phyloP scores from a whole-genome alignment of 2,797 vertebrate genomes.

The Ibycter americanus region DNA sequence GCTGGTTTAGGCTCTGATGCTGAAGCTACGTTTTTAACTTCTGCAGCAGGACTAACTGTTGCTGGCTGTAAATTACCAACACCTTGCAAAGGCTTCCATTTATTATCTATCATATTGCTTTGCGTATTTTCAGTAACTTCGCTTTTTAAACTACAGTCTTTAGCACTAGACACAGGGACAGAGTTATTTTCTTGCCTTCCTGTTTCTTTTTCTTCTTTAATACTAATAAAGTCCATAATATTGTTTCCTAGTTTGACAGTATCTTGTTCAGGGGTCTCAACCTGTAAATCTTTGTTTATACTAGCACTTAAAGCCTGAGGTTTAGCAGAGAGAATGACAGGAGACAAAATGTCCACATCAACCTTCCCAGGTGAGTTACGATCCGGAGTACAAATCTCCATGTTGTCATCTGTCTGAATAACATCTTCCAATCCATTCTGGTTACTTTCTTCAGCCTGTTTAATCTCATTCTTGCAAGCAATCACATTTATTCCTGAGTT shows the following conservation, averaged over 20 bases:
- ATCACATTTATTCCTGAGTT: constrained; percentile 52
- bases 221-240: neutral
- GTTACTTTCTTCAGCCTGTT: constrained; percentile 37
- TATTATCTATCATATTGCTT: constrained; percentile 75
- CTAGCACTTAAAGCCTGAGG: neutral
- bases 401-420: constrained; percentile 82
- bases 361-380: constrained; percentile 72
- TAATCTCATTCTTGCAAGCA: constrained; percentile 38
- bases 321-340: constrained; percentile 4
- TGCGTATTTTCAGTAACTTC: constrained; percentile 41
- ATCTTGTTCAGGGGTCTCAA: constrained; percentile 20
- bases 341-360: constrained; percentile 59
- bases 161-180: neutral
- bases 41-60: neutral
- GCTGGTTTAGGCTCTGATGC: constrained; percentile 77
- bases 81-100: constrained; percentile 94
- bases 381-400: constrained; percentile 91
- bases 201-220: constrained; percentile 6
- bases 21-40: constrained; percentile 56
- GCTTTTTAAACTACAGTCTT: constrained; percentile 62
- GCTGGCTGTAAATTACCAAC: constrained; percentile 71
- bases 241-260: neutral
- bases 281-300: constrained; percentile 1
- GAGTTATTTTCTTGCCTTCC: constrained; percentile 34
- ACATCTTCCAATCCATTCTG: constrained; percentile 56